Conservation (phyloP, 1,140 invertebrate species). For the Leptinotarsa undecemlineata region DNA sequence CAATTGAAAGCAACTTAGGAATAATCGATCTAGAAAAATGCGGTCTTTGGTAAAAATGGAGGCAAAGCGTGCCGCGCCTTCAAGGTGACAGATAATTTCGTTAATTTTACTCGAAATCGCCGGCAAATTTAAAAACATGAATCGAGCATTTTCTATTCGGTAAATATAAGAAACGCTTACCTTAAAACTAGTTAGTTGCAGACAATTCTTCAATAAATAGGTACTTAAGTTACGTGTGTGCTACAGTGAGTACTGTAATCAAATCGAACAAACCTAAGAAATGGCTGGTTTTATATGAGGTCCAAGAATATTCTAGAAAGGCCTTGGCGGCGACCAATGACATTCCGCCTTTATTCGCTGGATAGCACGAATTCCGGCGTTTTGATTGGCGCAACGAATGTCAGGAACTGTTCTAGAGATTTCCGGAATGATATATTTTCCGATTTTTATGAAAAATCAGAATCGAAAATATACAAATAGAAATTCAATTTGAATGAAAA, state of each 20-base stretch:
- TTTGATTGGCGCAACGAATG: neutral
- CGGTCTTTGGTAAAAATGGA: too few relatives aligned
- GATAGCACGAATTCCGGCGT: neutral
- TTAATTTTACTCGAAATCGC: too few relatives aligned
- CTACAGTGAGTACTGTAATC: constrained; percentile 27
- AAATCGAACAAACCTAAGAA: constrained; percentile 32
- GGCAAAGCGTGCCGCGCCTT: too few relatives aligned
- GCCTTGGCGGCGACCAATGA: constrained; percentile 15
- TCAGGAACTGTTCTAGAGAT: neutral
- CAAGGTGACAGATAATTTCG: too few relatives aligned
- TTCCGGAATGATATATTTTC: neutral
- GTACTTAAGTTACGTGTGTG: constrained; percentile 31
- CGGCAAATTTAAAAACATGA: too few relatives aligned
- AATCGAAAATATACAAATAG: neutral
- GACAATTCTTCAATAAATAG: constrained; percentile 37
- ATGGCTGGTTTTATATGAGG: constrained; percentile 47
- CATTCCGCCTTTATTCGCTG: neutral
- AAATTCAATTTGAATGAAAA: neutral
- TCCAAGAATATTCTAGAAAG: constrained; percentile 31
- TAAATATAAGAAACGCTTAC: constrained; percentile 23
- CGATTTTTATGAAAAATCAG: neutral
- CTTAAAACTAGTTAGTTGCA: constrained; percentile 38
- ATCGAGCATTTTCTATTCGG: neutral
- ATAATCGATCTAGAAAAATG: neutral
- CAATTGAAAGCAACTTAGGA: too few relatives aligned